These are phyloP conservation scores for Tachina fera DNA, from an alignment of 2,888 invertebrate species.

Conservation along the genomic window DNA sequence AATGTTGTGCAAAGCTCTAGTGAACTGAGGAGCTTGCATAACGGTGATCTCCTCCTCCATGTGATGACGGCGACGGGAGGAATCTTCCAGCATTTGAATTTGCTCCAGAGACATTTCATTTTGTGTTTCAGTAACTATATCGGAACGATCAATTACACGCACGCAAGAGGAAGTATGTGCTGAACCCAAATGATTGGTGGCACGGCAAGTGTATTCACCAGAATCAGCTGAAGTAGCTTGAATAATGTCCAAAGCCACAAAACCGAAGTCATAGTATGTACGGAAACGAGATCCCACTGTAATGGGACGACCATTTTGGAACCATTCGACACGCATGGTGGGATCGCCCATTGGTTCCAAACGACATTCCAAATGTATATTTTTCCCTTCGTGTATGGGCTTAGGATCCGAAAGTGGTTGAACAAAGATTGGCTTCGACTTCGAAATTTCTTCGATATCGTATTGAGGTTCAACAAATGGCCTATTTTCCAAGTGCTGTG, in stretches of 20 bases:
- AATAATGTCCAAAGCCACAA: conserved; percentile 97
- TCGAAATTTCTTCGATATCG: conserved; percentile 95
- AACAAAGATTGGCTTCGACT: conserved; percentile 96
- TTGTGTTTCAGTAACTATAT: conserved; percentile 93
- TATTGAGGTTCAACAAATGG: conserved; percentile 94
- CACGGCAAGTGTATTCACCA: conserved; percentile 96
- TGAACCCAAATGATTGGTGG: conserved; percentile 95
- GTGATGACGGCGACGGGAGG: conserved; percentile 88
- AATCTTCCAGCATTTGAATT: conserved; percentile 94
- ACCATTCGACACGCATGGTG: conserved; percentile 97
- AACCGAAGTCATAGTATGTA: conserved; percentile 98
- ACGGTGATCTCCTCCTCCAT: conserved; percentile 92
- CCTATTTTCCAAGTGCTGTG: conserved; percentile 92
- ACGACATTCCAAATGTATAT: conserved; percentile 95
- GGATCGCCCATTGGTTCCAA: conserved; percentile 98
- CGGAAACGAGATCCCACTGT: conserved; percentile 96
- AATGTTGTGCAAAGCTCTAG: conserved; percentile 93
- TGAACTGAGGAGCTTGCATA: conserved; percentile 93
- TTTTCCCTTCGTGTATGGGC: conserved; percentile 93
- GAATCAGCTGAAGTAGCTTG: conserved; percentile 97
- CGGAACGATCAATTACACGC: conserved; percentile 91
- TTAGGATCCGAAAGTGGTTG: conserved; percentile 94
- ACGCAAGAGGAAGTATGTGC: conserved; percentile 96
- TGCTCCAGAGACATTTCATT: conserved; percentile 96
- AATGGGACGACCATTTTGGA: conserved; percentile 94